A percentile compares a stretch with the other conserved stretches of the same genome.
phyloP scores from a whole-genome alignment of 2,888 invertebrate species.

The Parnassius mnemosyne region DNA sequence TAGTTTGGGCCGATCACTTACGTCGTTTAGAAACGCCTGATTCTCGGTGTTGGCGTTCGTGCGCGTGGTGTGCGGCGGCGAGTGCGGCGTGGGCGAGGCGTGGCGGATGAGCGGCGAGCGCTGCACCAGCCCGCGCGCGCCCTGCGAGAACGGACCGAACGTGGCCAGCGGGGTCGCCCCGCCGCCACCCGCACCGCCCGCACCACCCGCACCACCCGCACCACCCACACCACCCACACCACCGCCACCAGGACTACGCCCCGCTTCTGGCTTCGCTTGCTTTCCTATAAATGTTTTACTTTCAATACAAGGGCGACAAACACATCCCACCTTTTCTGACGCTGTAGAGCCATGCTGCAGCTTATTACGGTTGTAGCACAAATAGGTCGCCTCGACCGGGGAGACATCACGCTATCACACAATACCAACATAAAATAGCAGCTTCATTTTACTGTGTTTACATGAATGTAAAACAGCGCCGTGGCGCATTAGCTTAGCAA shows the following conservation, averaged over 20 bases:
- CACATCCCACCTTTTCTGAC: too few species aligned
- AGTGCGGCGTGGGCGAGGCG: constrained; percentile 82
- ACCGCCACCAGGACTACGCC: constrained; percentile 24
- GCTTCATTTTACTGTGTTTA: too few species aligned
- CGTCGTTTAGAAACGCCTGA: constrained; percentile 95
- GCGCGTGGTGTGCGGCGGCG: constrained; percentile 83
- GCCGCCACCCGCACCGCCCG: constrained; percentile 9
- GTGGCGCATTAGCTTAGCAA: too few species aligned
- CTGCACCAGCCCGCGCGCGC: constrained; percentile 91
- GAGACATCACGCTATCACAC: too few species aligned
- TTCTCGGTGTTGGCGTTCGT: constrained; percentile 92
- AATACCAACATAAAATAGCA: too few species aligned
- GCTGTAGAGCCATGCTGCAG: too few species aligned
- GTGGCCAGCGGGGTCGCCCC: constrained; percentile 40
- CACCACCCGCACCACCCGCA: too few species aligned
- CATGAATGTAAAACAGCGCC: too few species aligned
- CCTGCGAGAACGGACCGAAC: constrained; percentile 79
- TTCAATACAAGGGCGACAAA: constrained; percentile 33
- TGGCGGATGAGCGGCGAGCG: constrained; percentile 94
- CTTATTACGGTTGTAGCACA: too few species aligned
- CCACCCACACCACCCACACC: constrained; percentile 14
- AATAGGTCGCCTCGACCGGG: too few species aligned
- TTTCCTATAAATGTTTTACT: constrained; percentile 43
- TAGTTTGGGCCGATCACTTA: constrained; percentile 53
- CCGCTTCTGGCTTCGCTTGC: constrained; percentile 39